Conservation (phyloP, 2,113 vertebrate genomes). For the Herpetotheres cachinnans region DNA sequence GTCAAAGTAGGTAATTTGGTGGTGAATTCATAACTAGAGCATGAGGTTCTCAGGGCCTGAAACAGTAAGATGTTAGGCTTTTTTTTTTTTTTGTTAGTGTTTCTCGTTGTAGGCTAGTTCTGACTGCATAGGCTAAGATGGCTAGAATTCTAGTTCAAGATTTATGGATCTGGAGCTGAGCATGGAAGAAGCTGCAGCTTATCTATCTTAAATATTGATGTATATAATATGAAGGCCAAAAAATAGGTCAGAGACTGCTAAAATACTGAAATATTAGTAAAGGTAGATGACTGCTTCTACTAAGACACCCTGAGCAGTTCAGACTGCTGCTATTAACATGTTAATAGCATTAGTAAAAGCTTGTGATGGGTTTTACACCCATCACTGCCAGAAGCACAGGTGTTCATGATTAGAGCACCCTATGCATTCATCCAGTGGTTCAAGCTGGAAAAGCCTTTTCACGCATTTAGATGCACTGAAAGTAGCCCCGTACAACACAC, state of each 20-base stretch:
- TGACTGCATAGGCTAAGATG: not conserved
- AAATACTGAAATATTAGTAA: not conserved
- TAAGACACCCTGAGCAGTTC: not conserved
- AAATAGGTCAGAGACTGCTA: not conserved
- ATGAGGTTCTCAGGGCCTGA: not conserved
- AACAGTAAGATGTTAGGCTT: not conserved
- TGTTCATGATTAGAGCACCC: not conserved
- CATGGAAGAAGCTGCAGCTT: not conserved
- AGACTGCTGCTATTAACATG: not conserved
- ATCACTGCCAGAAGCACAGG: not conserved
- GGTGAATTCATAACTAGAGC: not conserved
- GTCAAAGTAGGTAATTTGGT: not conserved
- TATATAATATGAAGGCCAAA: not conserved
- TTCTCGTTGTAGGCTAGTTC: not conserved
- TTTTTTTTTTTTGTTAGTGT: not conserved
- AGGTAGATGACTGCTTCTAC: not conserved
- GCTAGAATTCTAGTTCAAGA: not conserved
- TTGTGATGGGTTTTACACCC: not conserved
- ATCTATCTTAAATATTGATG: not conserved
- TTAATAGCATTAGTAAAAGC: not conserved
- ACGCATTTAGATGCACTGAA: not conserved
- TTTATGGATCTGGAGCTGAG: not conserved
- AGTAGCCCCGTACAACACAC: not conserved
- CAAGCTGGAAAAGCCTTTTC: not conserved
- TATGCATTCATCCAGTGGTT: not conserved